phyloP scores from a whole-genome alignment of 2,113 vertebrate genomes.

The Melospiza georgiana region DNA sequence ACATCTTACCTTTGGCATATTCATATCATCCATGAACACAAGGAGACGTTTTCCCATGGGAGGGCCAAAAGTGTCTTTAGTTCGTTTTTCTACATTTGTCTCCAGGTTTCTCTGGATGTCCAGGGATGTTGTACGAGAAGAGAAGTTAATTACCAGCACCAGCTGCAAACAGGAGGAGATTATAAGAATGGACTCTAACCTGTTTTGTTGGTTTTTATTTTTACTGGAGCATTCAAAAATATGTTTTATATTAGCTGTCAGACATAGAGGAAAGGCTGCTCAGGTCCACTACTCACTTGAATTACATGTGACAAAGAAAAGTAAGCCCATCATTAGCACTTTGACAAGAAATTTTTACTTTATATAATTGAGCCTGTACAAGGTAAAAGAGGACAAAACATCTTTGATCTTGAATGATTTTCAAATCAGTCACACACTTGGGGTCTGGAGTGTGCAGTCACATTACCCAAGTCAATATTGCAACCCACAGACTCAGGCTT shows the following conservation, averaged over 20 bases:
- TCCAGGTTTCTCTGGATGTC: slow-evolving; percentile 94
- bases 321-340: neutral
- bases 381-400: neutral
- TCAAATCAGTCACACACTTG: neutral
- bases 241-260: neutral
- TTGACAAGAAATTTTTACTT: neutral
- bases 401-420: neutral
- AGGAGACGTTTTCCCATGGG: slow-evolving; percentile 90
- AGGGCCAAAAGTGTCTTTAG: slow-evolving; percentile 90
- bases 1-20: slow-evolving; percentile 90
- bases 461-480: neutral
- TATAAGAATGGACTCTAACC: neutral
- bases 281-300: neutral
- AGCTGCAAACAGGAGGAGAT: slow-evolving; percentile 70
- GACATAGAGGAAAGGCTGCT: neutral
- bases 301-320: neutral
- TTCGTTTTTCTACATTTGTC: slow-evolving; percentile 91
- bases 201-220: neutral
- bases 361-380: neutral
- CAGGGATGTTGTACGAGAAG: slow-evolving; percentile 93
- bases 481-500: neutral
- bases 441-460: neutral
- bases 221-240: neutral
- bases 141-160: slow-evolving; percentile 88
- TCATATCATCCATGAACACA: slow-evolving; percentile 96